Base-by-base conservation (phyloP, 2,797 vertebrate genomes). In the Danio tinwini region DNA sequence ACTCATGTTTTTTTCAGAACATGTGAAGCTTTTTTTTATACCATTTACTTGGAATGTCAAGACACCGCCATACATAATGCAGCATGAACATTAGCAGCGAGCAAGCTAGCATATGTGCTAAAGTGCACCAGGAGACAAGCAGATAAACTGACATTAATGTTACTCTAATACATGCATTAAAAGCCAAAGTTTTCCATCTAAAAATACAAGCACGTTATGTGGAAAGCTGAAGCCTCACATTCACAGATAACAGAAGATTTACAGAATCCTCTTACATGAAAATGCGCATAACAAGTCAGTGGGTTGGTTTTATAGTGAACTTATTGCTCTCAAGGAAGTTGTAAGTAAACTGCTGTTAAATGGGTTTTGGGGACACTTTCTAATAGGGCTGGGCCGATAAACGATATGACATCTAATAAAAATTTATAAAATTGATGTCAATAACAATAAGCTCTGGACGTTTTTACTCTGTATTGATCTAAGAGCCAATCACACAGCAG, bases 141-240 rank as follows among this genome's bases (percentile, higher is more conserved):
- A 16, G 61, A 49, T 37, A 47, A 6, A 19, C 13, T 77, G 42
- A 40, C 44, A 16, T 5, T 68, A 13, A 58, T 56, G 10, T 37
- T 67, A 10, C 21, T 39, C 40, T 47, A 58, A 76, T 21, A 49
- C 63, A 13, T 68, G 74, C 39, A 76, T 76, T 76, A 55, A 76
- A 65, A 45, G 40, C 52, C 44, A 37, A 56, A 19, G 61, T 64
- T 53, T 42, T 53, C 14, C 16, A 14, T 45, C 19, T 76, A 14
- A 73, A 73, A 74, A 67, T 12, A 37, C 52, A 67, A 17, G 40
- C 42, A 44, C 10, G 11, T 58, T 12, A 67, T 29, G 7, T 12
- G 13, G 10, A 44, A 29, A 67, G 40, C 63, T 56, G 14, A 11
- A 29, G 14, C 9, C 21, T 3, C 29, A 8, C 19, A 1, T 40